Conservation (phyloP, 2,113 vertebrate genomes). For the Marcusenius ussheri region DNA sequence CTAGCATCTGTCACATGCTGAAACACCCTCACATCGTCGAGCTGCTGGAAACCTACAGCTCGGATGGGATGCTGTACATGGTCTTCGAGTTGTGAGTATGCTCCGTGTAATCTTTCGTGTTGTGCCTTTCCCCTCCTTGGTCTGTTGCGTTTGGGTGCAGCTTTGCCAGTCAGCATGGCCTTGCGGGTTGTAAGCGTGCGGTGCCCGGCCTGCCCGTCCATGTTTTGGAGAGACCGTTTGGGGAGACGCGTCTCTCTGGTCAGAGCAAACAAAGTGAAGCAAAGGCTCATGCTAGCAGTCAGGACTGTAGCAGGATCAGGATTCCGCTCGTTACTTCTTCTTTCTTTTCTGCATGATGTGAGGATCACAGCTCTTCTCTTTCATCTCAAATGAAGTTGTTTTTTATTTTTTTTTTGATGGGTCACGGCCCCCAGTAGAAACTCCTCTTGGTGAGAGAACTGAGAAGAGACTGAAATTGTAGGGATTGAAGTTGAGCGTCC, state of each 20-base stretch:
- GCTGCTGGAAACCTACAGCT: constrained; percentile 88
- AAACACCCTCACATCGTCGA: constrained; percentile 98
- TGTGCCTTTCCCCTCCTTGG: neutral
- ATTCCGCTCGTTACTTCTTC: neutral
- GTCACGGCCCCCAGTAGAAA: neutral
- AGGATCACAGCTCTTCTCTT: neutral
- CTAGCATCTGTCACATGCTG: constrained; percentile 99
- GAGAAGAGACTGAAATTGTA: neutral
- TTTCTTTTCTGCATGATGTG: neutral
- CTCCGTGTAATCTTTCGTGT: neutral
- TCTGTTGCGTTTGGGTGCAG: neutral
- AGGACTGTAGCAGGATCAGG: neutral
- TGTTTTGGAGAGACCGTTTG: neutral
- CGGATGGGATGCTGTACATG: constrained; percentile 94
- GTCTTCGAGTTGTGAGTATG: constrained; percentile 80
- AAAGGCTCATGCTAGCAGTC: neutral
- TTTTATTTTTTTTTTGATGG: neutral
- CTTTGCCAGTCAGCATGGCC: neutral
- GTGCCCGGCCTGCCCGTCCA: neutral
- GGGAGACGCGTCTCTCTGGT: neutral
- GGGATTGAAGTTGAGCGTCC: neutral
- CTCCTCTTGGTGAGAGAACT: neutral
- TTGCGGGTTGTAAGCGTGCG: neutral
- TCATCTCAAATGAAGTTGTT: neutral
- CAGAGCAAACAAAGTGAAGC: neutral